Evolutionary conservation across 1,140 invertebrate genomes (phyloP), one percentile per base, ranked within the genome.

Genomic region (Bombus picipes): DNA sequence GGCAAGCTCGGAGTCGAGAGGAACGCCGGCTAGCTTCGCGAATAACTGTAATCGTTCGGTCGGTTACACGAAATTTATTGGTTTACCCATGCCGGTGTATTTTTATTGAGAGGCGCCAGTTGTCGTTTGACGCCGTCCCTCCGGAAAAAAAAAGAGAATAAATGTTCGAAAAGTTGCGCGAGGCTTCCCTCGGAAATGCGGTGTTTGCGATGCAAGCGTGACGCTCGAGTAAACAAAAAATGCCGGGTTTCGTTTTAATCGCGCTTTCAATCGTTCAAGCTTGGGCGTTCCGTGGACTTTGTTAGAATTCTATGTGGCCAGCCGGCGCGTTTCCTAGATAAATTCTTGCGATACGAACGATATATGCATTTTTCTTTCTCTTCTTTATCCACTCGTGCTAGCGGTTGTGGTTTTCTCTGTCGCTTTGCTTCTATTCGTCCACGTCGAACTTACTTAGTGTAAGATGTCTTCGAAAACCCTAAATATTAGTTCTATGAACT

Each of bases 331-430:
- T 85, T 85, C 77, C 83, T 80, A 85, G 83, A 85, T 85, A 85
- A 85, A 85, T 85, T 80, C 83, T 59, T 65, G 57, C 83, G 77
- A 85, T 85, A 85, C 53, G 68, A 47, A 85, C 68, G 57, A 73
- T 73, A 73, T 32, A 22, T n/a, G 13, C 43, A 32, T 13, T 13
- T 53, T n/a, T 34, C 62, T 83, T 83, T 59, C n/a, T 32, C n/a
- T 66, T 5, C 34, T 70, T 53, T 37, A 32, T n/a, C 3, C 68
- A 34, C 65, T 12, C 34, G 15, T 15, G 43, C 15, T 39, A 22
- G 18, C 41, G 5, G 9, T 13, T 39, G 22, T 47, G 10, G 34
- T 15, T 5, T 5, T n/a, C 59, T n/a, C 15, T 53, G 37, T 43
- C 39, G 12, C 13, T 22, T 41, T 8, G 8, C 22, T 10, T 34